Evolutionary conservation across 2,797 vertebrate species (phyloP), one percentile per base, ranked within the genome.

Genomic region (Cuculus canorus): DNA sequence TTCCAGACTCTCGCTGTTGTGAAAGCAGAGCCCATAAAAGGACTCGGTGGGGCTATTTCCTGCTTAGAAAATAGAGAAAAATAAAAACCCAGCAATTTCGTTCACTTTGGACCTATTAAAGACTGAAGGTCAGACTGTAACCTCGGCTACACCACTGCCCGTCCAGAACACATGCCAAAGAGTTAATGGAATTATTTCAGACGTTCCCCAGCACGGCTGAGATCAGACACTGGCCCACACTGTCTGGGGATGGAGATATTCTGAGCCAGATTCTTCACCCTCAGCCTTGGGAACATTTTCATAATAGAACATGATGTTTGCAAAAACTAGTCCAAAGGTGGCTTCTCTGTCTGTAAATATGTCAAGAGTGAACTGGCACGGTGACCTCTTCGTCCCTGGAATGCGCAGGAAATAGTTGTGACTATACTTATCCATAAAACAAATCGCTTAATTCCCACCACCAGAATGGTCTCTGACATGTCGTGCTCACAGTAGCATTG

Each of bases 391-490:
- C 25, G 4, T 94, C 53, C 84, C 94, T 91, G 96, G 96, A 97
- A 97, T 97, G 96, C 5, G 7, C 96, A 97, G 96, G 96, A 97
- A 97, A 97, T 96, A 96, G 96, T 94, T 88, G 87, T 2, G 85
- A 92, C 81, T 91, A 33, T 63, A 83, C 84, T 94, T 94, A 87
- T 35, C 83, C 96, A 59, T 81, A 87, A 94, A 95, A 66, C 72
- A 95, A 95, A 95, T n/a, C 78, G 53, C 82, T 69, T 41, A 13
- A 86, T 69, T 86, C 85, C 71, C 22, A 63, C 23, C 69, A 53
- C 78, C 79, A 72, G 22, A 65, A 91, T 3, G 9, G 30, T 39
- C 77, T 59, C 87, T 48, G 87, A 39, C 63, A 11, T 9, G 54
- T 32, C 18, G 7, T 11, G 52, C 86, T 90, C 91, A 57, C 80